Conservation (phyloP, 2,888 invertebrate genomes). For the Parnassius apollo region DNA sequence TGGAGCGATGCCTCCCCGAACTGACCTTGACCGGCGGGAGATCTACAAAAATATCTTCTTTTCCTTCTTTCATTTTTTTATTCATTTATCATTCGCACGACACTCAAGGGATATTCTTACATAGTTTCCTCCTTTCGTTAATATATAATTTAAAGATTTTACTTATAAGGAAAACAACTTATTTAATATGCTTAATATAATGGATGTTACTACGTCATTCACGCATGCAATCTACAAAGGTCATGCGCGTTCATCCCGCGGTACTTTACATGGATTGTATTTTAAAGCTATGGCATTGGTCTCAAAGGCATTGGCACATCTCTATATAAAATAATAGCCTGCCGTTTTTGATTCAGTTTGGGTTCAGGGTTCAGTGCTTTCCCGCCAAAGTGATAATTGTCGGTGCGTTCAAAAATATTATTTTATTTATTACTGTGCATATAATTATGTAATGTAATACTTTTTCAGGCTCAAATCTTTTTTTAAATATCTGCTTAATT, state of each 20-base stretch:
- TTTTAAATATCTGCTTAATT: too few relatives aligned
- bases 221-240: constrained; percentile 1
- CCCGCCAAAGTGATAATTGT: background rate
- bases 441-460: too few relatives aligned
- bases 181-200: background rate
- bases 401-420: background rate
- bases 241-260: constrained; percentile 5
- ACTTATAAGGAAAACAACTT: background rate
- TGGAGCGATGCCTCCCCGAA: too few relatives aligned
- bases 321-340: too few relatives aligned
- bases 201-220: background rate
- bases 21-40: too few relatives aligned
- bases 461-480: too few relatives aligned
- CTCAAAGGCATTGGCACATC: too few relatives aligned
- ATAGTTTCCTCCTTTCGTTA: too few relatives aligned
- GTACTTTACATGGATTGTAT: constrained; percentile 1
- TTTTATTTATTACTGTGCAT: background rate
- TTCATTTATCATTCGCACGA: too few relatives aligned
- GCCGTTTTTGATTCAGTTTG: background rate
- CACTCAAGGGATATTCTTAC: too few relatives aligned
- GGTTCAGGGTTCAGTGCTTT: background rate
- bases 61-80: too few relatives aligned
- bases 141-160: background rate
- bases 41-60: too few relatives aligned
- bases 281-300: background rate